These are phyloP conservation scores for Aldabrachelys gigantea DNA, from an alignment of 2,113 vertebrate species.

Conservation along the genomic window DNA sequence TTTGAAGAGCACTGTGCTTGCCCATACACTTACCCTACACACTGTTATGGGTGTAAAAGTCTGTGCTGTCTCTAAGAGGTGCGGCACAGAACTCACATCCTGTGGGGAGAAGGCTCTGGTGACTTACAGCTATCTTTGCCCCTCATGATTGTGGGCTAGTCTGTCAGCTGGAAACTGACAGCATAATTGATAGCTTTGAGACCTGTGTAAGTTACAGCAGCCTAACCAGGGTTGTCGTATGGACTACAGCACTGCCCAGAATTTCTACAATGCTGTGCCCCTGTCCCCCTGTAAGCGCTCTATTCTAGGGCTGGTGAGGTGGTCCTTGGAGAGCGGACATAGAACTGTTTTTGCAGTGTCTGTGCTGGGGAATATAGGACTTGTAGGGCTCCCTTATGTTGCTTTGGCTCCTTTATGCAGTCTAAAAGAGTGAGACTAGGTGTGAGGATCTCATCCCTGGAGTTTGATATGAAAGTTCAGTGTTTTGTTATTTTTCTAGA, in stretches of 20 bases:
- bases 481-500: background rate
- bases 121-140: background rate
- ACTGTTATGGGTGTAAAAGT: background rate
- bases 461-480: background rate
- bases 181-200: background rate
- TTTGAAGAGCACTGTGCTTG: background rate
- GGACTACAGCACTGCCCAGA: background rate
- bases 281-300: background rate
- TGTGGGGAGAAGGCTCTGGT: background rate
- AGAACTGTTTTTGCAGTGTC: background rate
- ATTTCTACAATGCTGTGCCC: background rate
- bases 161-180: background rate
- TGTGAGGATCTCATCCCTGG: background rate
- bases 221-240: background rate
- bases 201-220: background rate
- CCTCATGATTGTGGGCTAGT: background rate
- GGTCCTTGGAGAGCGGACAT: background rate
- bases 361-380: background rate
- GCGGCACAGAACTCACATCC: background rate
- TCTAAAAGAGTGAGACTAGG: background rate
- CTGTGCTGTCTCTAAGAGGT: background rate
- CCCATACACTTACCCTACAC: fast-evolving
- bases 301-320: background rate
- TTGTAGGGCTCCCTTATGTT: background rate
- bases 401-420: background rate